Conservation (phyloP, 2,797 vertebrate species). For the Chanos chanos region DNA sequence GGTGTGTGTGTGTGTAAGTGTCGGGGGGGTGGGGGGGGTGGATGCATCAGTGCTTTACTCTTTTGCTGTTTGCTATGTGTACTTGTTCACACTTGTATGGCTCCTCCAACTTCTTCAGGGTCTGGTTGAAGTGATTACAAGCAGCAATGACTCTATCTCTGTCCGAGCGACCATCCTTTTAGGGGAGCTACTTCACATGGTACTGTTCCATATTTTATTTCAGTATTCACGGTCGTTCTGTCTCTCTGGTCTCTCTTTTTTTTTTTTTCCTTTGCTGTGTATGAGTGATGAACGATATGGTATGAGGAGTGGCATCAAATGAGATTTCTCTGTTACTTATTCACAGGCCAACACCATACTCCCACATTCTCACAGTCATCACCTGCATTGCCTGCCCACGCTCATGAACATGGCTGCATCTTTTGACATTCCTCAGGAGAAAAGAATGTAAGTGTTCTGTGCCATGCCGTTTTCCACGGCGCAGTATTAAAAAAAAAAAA, state of each 20-base stretch:
- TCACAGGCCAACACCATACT: conserved; percentile 94
- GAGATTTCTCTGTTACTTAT: background rate
- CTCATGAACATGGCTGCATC: conserved; percentile 98
- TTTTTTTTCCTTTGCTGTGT: background rate
- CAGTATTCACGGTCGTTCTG: background rate
- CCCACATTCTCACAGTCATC: conserved; percentile 96
- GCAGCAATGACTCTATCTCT: conserved; percentile 89
- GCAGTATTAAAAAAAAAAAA: too few relatives aligned
- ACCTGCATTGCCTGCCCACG: conserved; percentile 95
- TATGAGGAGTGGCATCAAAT: too few relatives aligned
- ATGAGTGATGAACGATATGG: too few relatives aligned
- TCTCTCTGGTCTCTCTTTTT: background rate
- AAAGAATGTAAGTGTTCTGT: conserved; percentile 81
- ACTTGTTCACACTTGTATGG: too few relatives aligned
- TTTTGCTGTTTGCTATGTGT: too few relatives aligned
- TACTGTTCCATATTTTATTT: conserved; percentile 19
- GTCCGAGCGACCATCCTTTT: conserved; percentile 92
- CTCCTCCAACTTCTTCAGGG: conserved; percentile 67
- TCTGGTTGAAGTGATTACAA: conserved; percentile 95
- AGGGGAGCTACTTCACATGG: conserved; percentile 84
- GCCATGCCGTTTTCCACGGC: background rate
- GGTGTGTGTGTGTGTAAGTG: too few relatives aligned
- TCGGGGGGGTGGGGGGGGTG: too few relatives aligned
- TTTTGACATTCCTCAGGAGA: conserved; percentile 93
- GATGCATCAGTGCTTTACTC: too few relatives aligned